phyloP scores from a whole-genome alignment of 2,888 invertebrate genomes.

The Actias luna region DNA sequence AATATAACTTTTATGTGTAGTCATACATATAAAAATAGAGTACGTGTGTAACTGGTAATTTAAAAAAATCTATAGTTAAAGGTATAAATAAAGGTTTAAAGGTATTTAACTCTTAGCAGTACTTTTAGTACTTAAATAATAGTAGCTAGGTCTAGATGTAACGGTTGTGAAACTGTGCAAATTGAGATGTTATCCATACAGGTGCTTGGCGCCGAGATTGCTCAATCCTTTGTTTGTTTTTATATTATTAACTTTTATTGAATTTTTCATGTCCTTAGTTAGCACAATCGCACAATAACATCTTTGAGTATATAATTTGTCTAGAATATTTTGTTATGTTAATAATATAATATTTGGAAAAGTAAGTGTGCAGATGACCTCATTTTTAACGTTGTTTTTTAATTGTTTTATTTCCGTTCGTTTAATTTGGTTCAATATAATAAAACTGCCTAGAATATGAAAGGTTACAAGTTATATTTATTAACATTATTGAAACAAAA shows the following conservation, averaged over 20 bases:
- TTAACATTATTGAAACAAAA: background rate
- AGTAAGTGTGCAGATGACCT: background rate
- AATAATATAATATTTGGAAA: background rate
- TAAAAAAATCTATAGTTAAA: background rate
- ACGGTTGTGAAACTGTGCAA: constrained; percentile 35
- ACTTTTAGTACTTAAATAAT: background rate
- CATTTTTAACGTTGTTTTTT: background rate
- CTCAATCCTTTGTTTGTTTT: constrained; percentile 56
- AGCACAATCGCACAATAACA: constrained; percentile 38
- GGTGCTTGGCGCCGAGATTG: constrained; percentile 46
- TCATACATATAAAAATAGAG: too few species aligned
- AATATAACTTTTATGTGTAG: too few species aligned
- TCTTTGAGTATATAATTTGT: constrained; percentile 15
- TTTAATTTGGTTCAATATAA: too few species aligned
- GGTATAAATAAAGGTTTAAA: background rate
- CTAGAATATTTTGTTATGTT: background rate
- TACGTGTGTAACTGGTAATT: background rate
- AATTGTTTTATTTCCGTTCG: background rate
- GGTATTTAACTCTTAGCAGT: background rate
- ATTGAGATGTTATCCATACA: constrained; percentile 57
- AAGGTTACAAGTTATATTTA: background rate
- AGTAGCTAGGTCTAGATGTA: constrained; percentile 6
- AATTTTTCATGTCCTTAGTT: constrained; percentile 42
- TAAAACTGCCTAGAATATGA: too few species aligned
- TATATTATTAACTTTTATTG: constrained; percentile 42